Conservation (phyloP, 2,113 vertebrate genomes). For the Apodemus sylvaticus region DNA sequence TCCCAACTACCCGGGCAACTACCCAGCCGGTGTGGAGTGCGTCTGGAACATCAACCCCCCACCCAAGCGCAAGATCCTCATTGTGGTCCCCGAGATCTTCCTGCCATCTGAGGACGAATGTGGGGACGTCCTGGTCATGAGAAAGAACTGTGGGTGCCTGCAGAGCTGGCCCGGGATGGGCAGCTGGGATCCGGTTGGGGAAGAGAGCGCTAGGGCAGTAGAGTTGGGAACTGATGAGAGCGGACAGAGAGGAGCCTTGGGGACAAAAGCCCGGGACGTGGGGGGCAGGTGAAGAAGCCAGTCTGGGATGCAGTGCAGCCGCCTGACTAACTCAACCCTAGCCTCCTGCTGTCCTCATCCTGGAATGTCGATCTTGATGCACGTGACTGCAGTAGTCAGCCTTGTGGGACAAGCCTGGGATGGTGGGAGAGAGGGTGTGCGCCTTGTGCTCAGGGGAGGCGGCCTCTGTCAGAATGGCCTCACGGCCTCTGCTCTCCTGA, state of each 20-base stretch:
- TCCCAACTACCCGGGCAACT: constrained; percentile 98
- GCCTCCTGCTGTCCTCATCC: neutral
- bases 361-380: neutral
- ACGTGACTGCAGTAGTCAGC: neutral
- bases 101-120: constrained; percentile 98
- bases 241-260: neutral
- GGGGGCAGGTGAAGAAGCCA: no score
- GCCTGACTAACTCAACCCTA: neutral
- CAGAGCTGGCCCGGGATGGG: constrained; percentile 27
- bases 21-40: constrained; percentile 96
- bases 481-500: constrained; percentile 14
- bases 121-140: constrained; percentile 98
- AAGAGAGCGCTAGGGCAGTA: neutral
- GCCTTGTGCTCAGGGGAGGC: no score
- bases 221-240: neutral
- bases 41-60: constrained; percentile 99
- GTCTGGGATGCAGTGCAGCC: neutral
- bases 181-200: neutral
- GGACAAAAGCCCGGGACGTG: neutral
- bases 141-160: constrained; percentile 96
- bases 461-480: neutral
- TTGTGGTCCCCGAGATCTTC: constrained; percentile 98
- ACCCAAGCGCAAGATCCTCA: constrained; percentile 97
- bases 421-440: neutral
- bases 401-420: neutral